Percentiles rank a stretch among this genome's conserved stretches.
Evolutionary conservation across 2,797 vertebrate species (phyloP).

Genomic region (Petrocephalus schoutedeni): DNA sequence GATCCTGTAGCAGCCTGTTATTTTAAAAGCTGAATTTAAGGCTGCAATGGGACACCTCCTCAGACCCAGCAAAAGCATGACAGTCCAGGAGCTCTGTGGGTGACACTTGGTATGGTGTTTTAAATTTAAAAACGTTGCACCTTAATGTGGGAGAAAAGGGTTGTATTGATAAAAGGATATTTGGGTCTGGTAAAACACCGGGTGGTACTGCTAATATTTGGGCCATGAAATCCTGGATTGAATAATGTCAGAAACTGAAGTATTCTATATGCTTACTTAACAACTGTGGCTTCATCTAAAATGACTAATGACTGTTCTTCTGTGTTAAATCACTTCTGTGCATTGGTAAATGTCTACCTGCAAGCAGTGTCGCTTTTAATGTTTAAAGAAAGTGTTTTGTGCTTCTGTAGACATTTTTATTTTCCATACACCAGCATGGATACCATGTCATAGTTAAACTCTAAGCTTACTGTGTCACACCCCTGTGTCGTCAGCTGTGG

Average conservation of each 20-base stretch:
- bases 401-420: neutral
- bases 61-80: neutral
- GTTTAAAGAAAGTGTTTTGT: neutral
- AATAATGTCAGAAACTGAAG: neutral
- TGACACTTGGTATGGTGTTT: neutral
- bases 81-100: neutral
- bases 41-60: neutral
- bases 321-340: neutral
- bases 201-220: neutral
- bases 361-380: neutral
- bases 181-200: neutral
- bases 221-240: neutral
- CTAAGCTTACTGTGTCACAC: neutral
- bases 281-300: neutral
- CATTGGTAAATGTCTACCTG: neutral
- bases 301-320: neutral
- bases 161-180: slow-evolving; percentile 12
- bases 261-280: neutral
- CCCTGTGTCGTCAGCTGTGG: neutral
- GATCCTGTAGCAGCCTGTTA: neutral
- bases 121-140: neutral
- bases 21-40: neutral
- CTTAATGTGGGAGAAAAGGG: neutral
- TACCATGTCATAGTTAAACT: neutral
- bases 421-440: neutral